Conservation (phyloP, 2,113 vertebrate species). For the Plestiodon gilberti region DNA sequence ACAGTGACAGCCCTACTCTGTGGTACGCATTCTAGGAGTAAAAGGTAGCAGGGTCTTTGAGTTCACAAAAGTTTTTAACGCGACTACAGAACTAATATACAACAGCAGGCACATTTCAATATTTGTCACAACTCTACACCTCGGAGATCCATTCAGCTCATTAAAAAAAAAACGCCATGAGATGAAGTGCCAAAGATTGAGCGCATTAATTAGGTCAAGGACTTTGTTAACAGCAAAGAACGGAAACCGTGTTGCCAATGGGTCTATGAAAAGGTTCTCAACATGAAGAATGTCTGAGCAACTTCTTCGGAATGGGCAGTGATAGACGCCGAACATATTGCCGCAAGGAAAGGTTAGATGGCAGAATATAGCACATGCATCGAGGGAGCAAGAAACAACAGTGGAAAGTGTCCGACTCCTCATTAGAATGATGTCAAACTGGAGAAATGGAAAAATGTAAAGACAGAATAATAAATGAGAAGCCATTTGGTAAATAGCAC, state of each 20-base stretch:
- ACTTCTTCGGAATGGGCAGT: slow-evolving; percentile 35
- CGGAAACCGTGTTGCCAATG: slow-evolving; percentile 6
- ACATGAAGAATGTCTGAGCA: slow-evolving; percentile 8
- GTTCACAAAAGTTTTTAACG: neutral
- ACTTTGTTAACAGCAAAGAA: slow-evolving; percentile 8
- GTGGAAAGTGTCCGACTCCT: neutral
- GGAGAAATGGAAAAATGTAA: neutral
- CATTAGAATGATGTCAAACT: slow-evolving; percentile 1
- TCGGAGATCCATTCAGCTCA: neutral
- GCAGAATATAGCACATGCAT: neutral
- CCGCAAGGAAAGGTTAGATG: slow-evolving; percentile 19
- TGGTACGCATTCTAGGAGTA: neutral
- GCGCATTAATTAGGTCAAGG: neutral
- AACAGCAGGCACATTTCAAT: neutral
- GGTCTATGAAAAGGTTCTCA: neutral
- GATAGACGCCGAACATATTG: neutral
- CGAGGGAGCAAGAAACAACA: neutral
- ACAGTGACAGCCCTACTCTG: neutral
- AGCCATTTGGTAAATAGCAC: neutral
- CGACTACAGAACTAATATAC: neutral
- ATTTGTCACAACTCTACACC: accelerated
- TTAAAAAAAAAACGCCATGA: slow-evolving; percentile 17
- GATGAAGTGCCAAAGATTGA: neutral
- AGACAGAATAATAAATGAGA: slow-evolving; percentile 12
- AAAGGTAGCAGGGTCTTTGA: neutral